phyloP scores from a whole-genome alignment of 2,113 vertebrate genomes.

The Bungarus multicinctus region DNA sequence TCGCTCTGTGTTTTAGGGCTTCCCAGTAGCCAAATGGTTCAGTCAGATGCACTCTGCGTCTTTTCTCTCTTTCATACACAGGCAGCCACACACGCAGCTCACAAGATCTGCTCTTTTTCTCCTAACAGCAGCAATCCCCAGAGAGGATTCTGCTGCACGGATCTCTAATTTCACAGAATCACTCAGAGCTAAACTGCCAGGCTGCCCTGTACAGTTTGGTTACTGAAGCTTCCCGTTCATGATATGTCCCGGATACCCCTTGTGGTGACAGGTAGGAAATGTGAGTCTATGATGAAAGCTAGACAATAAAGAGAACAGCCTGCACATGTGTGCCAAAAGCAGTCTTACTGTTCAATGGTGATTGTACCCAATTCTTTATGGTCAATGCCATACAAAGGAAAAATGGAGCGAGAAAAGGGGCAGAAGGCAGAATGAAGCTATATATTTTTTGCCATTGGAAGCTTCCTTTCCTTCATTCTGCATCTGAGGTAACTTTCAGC shows the following conservation, averaged over 20 bases:
- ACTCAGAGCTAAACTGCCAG: conserved; percentile 30
- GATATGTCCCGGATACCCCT: conserved; percentile 53
- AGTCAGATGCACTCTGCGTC: conserved; percentile 46
- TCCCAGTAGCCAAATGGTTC: conserved; percentile 49
- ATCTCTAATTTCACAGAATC: conserved; percentile 20
- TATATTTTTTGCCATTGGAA: not conserved
- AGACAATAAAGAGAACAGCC: conserved; percentile 35
- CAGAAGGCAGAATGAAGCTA: not conserved
- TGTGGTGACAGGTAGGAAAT: conserved; percentile 60
- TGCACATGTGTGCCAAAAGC: conserved; percentile 31
- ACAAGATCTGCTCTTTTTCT: conserved; percentile 39
- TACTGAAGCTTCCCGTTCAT: conserved; percentile 22
- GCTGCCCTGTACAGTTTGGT: conserved; percentile 21
- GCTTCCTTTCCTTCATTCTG: not conserved
- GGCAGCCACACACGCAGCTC: conserved; percentile 26
- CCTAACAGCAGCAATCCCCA: conserved; percentile 40
- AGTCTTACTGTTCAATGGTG: not conserved
- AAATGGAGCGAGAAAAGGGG: not conserved
- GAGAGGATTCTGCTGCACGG: conserved; percentile 33
- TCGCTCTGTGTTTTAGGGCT: conserved; percentile 15
- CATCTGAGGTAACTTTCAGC: conserved; percentile 14
- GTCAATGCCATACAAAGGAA: conserved; percentile 33
- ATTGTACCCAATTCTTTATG: conserved; percentile 12
- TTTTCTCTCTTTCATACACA: not conserved
- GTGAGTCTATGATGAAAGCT: conserved; percentile 39